Evolutionary conservation across 2,113 vertebrate species (phyloP).

Genomic region (Zosterops japonicus): DNA sequence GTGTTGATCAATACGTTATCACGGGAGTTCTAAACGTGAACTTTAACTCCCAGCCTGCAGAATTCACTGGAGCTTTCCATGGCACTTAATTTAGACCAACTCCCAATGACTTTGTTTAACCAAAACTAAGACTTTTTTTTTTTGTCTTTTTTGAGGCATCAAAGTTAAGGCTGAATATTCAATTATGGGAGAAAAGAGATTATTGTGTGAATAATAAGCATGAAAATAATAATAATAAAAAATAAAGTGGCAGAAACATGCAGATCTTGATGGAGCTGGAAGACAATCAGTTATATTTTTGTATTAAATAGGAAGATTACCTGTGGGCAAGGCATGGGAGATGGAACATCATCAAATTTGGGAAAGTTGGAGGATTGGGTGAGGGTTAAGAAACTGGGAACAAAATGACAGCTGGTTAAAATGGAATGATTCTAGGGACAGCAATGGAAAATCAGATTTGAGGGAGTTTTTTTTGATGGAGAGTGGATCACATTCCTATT

Average conservation of each 20-base stretch:
- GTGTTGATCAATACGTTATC: background rate
- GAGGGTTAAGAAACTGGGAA: background rate
- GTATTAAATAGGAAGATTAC: background rate
- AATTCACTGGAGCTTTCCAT: background rate
- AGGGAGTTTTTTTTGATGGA: rapidly evolving
- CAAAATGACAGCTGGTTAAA: background rate
- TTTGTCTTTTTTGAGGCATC: background rate
- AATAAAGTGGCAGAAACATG: background rate
- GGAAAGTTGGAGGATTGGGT: background rate
- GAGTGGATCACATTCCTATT: background rate
- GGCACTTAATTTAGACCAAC: background rate
- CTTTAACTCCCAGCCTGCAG: background rate
- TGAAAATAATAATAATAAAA: background rate
- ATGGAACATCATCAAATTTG: background rate
- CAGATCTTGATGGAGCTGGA: background rate
- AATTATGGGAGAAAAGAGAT: background rate
- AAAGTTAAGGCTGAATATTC: background rate
- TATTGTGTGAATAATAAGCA: background rate
- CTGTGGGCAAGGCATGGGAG: background rate
- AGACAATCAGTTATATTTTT: background rate
- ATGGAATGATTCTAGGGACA: background rate
- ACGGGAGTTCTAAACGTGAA: background rate
- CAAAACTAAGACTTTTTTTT: background rate
- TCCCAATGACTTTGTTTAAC: background rate
- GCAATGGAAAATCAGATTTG: background rate